Conservation (phyloP, 2,888 invertebrate genomes). For the Anagyrus pseudococci region DNA sequence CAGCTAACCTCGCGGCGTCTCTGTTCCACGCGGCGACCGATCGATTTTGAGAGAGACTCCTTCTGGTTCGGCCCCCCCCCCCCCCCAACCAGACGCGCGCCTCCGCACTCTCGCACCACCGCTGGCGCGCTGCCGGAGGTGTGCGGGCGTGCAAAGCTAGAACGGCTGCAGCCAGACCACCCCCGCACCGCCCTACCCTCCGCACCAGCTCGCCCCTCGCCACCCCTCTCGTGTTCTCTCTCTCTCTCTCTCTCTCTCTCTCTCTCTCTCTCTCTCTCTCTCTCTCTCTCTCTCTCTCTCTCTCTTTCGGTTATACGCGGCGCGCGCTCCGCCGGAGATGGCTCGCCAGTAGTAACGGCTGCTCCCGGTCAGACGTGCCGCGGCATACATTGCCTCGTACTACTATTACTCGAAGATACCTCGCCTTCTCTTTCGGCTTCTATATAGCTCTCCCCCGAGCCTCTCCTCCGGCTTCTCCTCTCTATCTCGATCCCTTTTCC, state of each 20-base stretch:
- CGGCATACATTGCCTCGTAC: slow-evolving; percentile 36
- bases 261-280: slow-evolving; percentile 8
- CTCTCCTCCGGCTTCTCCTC: not conserved
- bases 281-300: not conserved
- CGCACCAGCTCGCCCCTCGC: no score
- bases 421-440: not conserved
- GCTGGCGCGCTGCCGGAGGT: no score
- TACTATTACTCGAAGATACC: not conserved
- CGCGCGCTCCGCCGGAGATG: not conserved
- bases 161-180: no score
- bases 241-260: not conserved
- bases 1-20: no score
- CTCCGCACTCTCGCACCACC: no score
- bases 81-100: no score
- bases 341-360: slow-evolving; percentile 14
- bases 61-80: not conserved
- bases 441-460: no score
- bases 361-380: slow-evolving; percentile 37
- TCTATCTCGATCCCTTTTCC: slow-evolving; percentile 16
- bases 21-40: slow-evolving; percentile 15
- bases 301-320: no score
- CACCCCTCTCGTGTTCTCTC: no score
- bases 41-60: slow-evolving; percentile 30
- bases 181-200: no score
- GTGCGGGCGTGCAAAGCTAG: no score